phyloP scores from a whole-genome alignment of 1,140 invertebrate genomes.

The Palaemon carinicauda region DNA sequence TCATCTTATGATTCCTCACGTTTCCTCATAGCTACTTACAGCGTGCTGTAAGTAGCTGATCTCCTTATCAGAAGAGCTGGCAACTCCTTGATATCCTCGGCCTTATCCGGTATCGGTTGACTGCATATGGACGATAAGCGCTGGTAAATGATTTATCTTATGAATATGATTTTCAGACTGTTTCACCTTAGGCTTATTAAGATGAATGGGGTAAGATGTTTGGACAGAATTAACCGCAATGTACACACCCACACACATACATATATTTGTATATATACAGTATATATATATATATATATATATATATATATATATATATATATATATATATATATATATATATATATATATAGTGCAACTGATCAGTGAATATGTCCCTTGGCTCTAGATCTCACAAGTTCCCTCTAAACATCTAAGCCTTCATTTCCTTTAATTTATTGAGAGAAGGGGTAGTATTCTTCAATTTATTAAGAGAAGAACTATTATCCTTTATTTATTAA shows the following conservation, averaged over 20 bases:
- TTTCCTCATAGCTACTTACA: slow-evolving; percentile 43
- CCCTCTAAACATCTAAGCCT: too few relatives aligned
- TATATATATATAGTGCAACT: too few relatives aligned
- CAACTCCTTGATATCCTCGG: slow-evolving; percentile 82
- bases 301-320: slow-evolving; percentile 20
- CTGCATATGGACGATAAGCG: slow-evolving; percentile 79
- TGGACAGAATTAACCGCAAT: too few relatives aligned
- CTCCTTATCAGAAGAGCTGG: slow-evolving; percentile 73
- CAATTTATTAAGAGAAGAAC: too few relatives aligned
- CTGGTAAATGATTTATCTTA: slow-evolving; percentile 58
- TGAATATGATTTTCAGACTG: too few relatives aligned
- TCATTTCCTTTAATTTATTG: too few relatives aligned
- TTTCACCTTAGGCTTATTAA: background rate
- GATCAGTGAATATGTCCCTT: too few relatives aligned
- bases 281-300: background rate
- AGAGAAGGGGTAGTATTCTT: too few relatives aligned
- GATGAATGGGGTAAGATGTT: too few relatives aligned
- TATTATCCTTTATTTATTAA: too few relatives aligned
- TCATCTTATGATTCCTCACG: background rate
- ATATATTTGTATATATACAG: background rate
- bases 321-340: slow-evolving; percentile 19
- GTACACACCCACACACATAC: too few relatives aligned
- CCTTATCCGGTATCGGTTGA: slow-evolving; percentile 78
- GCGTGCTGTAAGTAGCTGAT: slow-evolving; percentile 70
- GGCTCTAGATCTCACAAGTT: too few relatives aligned